Evolutionary conservation across 2,797 vertebrate species (phyloP).

Genomic region (Sphaeramia orbicularis): DNA sequence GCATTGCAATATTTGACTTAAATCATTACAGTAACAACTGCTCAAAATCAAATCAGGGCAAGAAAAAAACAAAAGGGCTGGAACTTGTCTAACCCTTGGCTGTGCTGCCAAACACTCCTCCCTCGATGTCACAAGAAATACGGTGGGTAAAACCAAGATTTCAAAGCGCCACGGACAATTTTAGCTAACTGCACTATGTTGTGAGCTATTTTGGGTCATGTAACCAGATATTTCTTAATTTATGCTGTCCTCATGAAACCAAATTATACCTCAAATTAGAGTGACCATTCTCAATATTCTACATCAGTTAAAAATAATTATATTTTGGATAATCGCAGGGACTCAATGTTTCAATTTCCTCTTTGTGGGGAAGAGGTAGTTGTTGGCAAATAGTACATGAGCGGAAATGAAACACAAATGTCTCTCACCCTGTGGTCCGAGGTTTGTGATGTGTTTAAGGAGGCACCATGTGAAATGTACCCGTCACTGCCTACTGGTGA

Average conservation of each 20-base stretch:
- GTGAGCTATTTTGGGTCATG: slow-evolving; percentile 23
- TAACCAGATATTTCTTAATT: slow-evolving; percentile 52
- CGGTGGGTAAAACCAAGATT: slow-evolving; percentile 31
- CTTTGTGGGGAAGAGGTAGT: slow-evolving; percentile 49
- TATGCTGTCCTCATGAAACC: slow-evolving; percentile 42
- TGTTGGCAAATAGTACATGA: slow-evolving; percentile 50
- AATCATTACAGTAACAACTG: slow-evolving; percentile 34
- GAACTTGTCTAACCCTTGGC: slow-evolving; percentile 32
- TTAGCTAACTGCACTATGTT: slow-evolving; percentile 23
- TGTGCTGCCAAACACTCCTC: slow-evolving; percentile 20
- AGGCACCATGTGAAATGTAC: slow-evolving; percentile 41
- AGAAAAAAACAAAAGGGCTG: slow-evolving; percentile 22
- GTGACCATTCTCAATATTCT: slow-evolving; percentile 22
- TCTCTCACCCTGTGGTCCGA: slow-evolving; percentile 59
- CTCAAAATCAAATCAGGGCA: slow-evolving; percentile 47
- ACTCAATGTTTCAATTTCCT: slow-evolving; percentile 76
- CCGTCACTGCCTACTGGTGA: slow-evolving; percentile 33
- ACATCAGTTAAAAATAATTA: slow-evolving; percentile 54
- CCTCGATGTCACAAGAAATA: slow-evolving; percentile 20
- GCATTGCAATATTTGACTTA: slow-evolving; percentile 34
- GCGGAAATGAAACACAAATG: slow-evolving; percentile 82
- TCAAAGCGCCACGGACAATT: slow-evolving; percentile 28
- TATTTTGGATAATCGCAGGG: slow-evolving; percentile 56
- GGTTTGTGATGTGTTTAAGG: slow-evolving; percentile 63
- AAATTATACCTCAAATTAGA: slow-evolving; percentile 50